Base-by-base conservation (phyloP, 2,888 invertebrate species). In the Gortyna flavago region DNA sequence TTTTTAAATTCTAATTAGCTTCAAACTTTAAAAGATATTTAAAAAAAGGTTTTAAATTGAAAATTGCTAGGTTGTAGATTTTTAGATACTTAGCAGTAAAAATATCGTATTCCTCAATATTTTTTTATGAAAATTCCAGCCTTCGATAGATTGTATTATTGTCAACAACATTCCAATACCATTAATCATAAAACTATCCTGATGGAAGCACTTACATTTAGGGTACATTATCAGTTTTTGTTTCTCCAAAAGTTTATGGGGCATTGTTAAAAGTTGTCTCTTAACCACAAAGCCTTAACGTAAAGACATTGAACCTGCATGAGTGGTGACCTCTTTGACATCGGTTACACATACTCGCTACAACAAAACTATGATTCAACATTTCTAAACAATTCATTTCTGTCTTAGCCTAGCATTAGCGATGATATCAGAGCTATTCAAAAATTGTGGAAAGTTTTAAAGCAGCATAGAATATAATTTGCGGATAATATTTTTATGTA, bases 231-330 rank as follows among this genome's bases (percentile, higher is more conserved):
- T 94, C 94, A 89, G 85, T 91, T 91, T 92, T 87, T 44, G 79
- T 77, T 77, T 88, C 72, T 85, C 81, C 57, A 72, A 92, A 92
- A 91, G 90, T 93, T 93, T 93, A 92, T 90, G 91, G 89, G 87
- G 90, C 91, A 94, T 95, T 95, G 94, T 95, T 93, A 93, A 93
- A 92, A 90, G 90, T 91, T 89, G 92, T 90, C 90, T 91, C 89
- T 91, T 54, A 59, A 91, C 91, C 90, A 92, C 91, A 91, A 93
- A 91, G 91, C 92, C 90, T 94, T 93, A 92, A 92, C 90, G 88
- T 88, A 89, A 88, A 95, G 93, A 94, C 95, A 93, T 93, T 95
- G 94, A 95, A 95, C 95, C 92, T 95, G 92, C 86, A 88, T 88
- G 91, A 87, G 89, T 91, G 90, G 91, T 94, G 95, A 95, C 94